Conservation (phyloP, 2,888 invertebrate species). For the Carpatolechia fugitivella region DNA sequence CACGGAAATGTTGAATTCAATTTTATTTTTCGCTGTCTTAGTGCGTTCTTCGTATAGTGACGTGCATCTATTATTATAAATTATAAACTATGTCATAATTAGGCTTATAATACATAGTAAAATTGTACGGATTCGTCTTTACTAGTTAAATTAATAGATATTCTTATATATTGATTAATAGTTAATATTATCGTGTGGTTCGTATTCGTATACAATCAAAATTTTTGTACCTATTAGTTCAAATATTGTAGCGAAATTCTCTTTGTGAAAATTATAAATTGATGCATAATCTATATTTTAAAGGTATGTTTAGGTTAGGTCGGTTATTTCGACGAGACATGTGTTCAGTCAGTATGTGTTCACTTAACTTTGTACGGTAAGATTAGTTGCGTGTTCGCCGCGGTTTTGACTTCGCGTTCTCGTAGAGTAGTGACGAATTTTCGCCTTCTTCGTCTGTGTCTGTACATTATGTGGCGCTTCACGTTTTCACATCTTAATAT, state of each 20-base stretch:
- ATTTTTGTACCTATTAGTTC: conserved; percentile 54
- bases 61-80: not conserved
- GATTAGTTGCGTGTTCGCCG: conserved; percentile 34
- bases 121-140: conserved; percentile 28
- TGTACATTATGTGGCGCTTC: not conserved
- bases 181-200: conserved; percentile 45
- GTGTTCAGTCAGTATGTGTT: conserved; percentile 71
- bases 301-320: conserved; percentile 34
- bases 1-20: conserved; percentile 9
- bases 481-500: not conserved
- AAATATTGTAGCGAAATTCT: conserved; percentile 68
- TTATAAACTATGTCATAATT: conserved; percentile 6
- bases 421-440: not conserved
- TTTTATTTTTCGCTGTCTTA: conserved; percentile 11
- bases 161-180: conserved; percentile 49
- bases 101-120: conserved; percentile 2
- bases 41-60: conserved; percentile 3
- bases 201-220: conserved; percentile 49
- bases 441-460: not conserved
- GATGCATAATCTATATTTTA: conserved; percentile 42
- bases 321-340: conserved; percentile 42
- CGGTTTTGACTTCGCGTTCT: not conserved
- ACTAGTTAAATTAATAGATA: conserved; percentile 55
- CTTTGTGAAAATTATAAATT: conserved; percentile 45
- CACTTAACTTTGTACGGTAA: conserved; percentile 49